Evolutionary conservation across 2,113 vertebrate species (phyloP).

Genomic region (Notiomystis cincta): DNA sequence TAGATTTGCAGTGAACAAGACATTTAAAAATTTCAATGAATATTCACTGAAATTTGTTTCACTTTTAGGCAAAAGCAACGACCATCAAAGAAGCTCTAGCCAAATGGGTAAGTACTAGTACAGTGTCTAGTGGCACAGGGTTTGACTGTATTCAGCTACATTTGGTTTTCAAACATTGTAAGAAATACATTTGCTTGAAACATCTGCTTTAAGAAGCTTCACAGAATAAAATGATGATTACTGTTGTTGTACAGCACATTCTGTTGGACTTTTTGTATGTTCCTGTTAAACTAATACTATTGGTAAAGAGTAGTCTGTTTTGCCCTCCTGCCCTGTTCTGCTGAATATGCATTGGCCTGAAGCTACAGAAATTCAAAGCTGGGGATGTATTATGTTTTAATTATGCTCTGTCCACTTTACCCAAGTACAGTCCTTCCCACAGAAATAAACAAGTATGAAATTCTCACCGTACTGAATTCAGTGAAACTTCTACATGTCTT

Average conservation of each 20-base stretch:
- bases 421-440: not conserved
- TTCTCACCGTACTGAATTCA: not conserved
- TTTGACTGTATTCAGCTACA: not conserved
- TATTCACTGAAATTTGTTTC: slow-evolving; percentile 27
- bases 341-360: not conserved
- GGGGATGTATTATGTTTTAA: not conserved
- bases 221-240: not conserved
- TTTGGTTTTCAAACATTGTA: not conserved
- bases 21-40: not conserved
- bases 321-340: not conserved
- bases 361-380: not conserved
- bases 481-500: not conserved
- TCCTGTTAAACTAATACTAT: not conserved
- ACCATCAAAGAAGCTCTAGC: slow-evolving; percentile 90
- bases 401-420: not conserved
- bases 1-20: not conserved
- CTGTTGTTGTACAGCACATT: not conserved
- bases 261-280: not conserved
- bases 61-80: slow-evolving; percentile 86
- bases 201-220: not conserved
- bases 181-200: not conserved
- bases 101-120: slow-evolving; percentile 85
- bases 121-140: not conserved
- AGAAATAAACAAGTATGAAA: not conserved
- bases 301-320: not conserved